Conservation (phyloP, 2,113 vertebrate genomes). For the Ivindomyrus marchei region DNA sequence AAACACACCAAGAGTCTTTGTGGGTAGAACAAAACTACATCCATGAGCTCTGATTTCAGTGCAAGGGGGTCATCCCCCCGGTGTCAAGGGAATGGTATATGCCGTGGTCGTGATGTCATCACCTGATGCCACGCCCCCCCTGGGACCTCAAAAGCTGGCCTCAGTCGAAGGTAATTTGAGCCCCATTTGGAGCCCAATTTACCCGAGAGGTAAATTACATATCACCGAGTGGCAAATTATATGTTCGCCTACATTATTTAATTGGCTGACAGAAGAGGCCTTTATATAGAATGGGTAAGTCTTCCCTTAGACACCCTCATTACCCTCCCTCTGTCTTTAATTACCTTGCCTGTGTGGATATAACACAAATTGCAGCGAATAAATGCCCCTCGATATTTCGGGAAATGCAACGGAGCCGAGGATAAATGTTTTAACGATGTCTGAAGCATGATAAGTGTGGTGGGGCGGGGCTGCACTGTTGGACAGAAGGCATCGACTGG, state of each 20-base stretch:
- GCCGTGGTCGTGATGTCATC: neutral
- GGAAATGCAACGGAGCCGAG: neutral
- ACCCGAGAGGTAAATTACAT: slow-evolving; percentile 12
- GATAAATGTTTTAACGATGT: neutral
- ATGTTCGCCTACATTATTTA: slow-evolving; percentile 19
- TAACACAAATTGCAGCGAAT: slow-evolving; percentile 7
- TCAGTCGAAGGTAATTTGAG: neutral
- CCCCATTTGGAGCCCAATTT: slow-evolving; percentile 13
- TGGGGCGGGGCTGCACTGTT: neutral
- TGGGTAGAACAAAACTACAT: neutral
- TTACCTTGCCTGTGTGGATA: slow-evolving; percentile 5
- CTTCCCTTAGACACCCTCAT: neutral
- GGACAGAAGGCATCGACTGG: neutral
- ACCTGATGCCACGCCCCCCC: neutral
- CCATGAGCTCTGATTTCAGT: neutral
- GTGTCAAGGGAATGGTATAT: neutral
- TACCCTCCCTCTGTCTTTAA: slow-evolving; percentile 6
- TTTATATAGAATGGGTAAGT: slow-evolving; percentile 16
- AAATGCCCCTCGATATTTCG: neutral
- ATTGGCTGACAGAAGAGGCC: slow-evolving; percentile 9
- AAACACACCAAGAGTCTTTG: neutral
- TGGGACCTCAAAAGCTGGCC: neutral
- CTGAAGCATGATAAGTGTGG: neutral
- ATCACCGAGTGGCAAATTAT: slow-evolving; percentile 15
- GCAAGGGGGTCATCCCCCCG: neutral